phyloP scores from a whole-genome alignment of 2,113 vertebrate species.

The Percopsis transmontana region DNA sequence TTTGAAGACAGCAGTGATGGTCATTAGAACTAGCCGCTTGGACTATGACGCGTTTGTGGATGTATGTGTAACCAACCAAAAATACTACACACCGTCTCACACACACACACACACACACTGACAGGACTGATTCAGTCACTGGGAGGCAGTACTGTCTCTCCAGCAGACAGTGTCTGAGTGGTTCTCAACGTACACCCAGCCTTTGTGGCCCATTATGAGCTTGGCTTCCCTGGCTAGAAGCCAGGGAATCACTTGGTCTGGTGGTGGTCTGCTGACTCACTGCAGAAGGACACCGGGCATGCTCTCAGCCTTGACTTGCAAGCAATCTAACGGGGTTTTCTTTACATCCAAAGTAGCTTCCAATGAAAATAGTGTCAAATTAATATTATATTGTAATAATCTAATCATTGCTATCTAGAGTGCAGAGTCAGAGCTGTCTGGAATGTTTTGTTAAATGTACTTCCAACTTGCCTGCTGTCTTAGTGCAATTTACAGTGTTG shows the following conservation, averaged over 20 bases:
- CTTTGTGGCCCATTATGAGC: slow-evolving; percentile 24
- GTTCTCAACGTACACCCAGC: slow-evolving; percentile 36
- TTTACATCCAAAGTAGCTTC: too few species aligned
- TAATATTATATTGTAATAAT: too few species aligned
- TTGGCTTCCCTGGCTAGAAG: neutral
- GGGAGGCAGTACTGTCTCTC: slow-evolving; percentile 62
- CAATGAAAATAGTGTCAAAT: too few species aligned
- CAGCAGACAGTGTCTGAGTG: slow-evolving; percentile 11
- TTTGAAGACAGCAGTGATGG: slow-evolving; percentile 4
- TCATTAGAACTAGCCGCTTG: slow-evolving; percentile 5
- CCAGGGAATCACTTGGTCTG: slow-evolving; percentile 50
- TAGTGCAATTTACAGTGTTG: slow-evolving; percentile 18
- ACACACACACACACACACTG: slow-evolving; percentile 12
- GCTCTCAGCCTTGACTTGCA: slow-evolving; percentile 30
- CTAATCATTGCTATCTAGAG: neutral
- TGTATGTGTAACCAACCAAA: too few species aligned
- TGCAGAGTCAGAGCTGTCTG: too few species aligned
- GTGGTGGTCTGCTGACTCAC: slow-evolving; percentile 58
- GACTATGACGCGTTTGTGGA: too few species aligned
- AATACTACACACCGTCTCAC: slow-evolving; percentile 8
- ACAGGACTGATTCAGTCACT: slow-evolving; percentile 36
- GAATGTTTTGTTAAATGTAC: too few species aligned
- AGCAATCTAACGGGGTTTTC: neutral
- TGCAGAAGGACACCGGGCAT: slow-evolving; percentile 38
- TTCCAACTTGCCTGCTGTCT: too few species aligned